Evolutionary conservation across 2,888 invertebrate genomes (phyloP).

Genomic region (Corbicula japonica): DNA sequence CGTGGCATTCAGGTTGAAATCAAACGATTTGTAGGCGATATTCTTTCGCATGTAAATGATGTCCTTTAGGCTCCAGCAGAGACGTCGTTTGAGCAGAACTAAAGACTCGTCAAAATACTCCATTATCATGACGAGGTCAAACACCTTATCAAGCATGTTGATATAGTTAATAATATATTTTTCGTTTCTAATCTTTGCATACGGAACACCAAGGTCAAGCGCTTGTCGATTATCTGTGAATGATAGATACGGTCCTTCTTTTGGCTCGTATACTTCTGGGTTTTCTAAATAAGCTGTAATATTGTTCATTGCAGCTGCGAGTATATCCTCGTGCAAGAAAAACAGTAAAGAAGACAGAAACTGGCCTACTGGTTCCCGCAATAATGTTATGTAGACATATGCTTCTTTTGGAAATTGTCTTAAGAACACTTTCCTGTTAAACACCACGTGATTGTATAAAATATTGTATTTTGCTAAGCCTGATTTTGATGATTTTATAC

Average conservation of each 20-base stretch:
- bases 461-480: conserved; percentile 65
- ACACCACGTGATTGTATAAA: conserved; percentile 78
- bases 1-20: conserved; percentile 49
- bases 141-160: conserved; percentile 68
- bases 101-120: conserved; percentile 85
- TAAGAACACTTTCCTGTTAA: conserved; percentile 66
- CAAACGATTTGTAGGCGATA: conserved; percentile 48
- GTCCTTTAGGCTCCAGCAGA: conserved; percentile 81
- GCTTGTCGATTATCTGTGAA: conserved; percentile 78
- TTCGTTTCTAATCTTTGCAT: conserved; percentile 36
- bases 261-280: conserved; percentile 69
- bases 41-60: conserved; percentile 79
- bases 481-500: conserved; percentile 47
- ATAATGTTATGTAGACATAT: conserved; percentile 68
- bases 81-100: conserved; percentile 77
- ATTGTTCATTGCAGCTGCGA: conserved; percentile 37
- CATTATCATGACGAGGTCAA: conserved; percentile 80
- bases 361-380: conserved; percentile 69
- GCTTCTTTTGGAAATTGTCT: conserved; percentile 55
- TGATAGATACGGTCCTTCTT: conserved; percentile 53
- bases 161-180: conserved; percentile 64
- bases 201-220: conserved; percentile 75
- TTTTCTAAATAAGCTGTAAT: conserved; percentile 68
- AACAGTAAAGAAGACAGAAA: conserved; percentile 72
- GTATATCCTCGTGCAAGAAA: conserved; percentile 57